Evolutionary conservation across 2,888 invertebrate species (phyloP).

Genomic region (Chirona hameri): DNA sequence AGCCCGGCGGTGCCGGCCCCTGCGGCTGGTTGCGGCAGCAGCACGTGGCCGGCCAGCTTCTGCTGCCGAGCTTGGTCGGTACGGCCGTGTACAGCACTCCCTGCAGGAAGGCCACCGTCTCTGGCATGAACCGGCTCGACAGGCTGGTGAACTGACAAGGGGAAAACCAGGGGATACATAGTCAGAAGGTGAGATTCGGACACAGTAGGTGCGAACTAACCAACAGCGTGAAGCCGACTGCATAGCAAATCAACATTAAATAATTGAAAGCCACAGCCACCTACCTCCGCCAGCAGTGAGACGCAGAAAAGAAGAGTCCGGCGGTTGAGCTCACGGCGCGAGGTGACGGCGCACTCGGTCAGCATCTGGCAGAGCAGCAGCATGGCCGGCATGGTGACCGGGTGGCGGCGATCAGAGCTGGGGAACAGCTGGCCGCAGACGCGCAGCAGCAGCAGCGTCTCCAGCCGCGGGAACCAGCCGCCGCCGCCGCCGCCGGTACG

Average conservation of each 20-base stretch:
- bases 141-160: conserved; percentile 28
- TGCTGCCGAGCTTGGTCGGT: background rate
- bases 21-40: conserved; percentile 5
- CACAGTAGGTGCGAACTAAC: no score
- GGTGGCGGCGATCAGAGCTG: conserved; percentile 85
- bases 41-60: background rate
- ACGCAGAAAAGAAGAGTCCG: conserved; percentile 75
- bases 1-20: conserved; percentile 9
- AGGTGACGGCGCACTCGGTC: conserved; percentile 58
- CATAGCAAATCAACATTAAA: no score
- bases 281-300: conserved; percentile 68
- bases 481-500: background rate
- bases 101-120: conserved; percentile 29
- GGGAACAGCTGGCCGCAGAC: conserved; percentile 76
- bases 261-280: conserved; percentile 31
- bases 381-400: conserved; percentile 76
- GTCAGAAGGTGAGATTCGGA: background rate
- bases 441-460: conserved; percentile 69
- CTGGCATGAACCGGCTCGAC: conserved; percentile 25
- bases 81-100: conserved; percentile 25
- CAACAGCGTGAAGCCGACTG: no score
- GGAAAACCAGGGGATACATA: background rate
- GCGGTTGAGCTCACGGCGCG: conserved; percentile 65
- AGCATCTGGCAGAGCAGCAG: conserved; percentile 80
- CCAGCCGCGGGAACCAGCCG: background rate